Evolutionary conservation across 2,888 invertebrate species (phyloP), one percentile per base, ranked within the genome.

Genomic region (Griposia aprilina): DNA sequence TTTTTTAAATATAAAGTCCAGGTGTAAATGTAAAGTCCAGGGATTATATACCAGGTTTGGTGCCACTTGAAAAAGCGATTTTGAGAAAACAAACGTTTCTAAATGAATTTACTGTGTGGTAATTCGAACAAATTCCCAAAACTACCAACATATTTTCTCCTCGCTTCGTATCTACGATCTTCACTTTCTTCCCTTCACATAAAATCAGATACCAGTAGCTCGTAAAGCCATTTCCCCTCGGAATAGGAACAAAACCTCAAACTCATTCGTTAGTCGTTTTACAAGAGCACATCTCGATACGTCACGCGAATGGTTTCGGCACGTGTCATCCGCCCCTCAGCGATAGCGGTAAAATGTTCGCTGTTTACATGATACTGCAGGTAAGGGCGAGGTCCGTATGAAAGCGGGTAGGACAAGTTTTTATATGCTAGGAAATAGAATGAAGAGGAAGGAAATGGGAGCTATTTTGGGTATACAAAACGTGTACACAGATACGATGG

Each of bases 281-380:
- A 93, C 93, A 92, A 92, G 91, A 91, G 91, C 90, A 91, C 90
- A 93, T 93, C 92, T 91, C 86, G 90, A 90, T 91, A 93, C 91
- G 92, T 94, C 93, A 93, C 92, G 91, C 92, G 91, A 95, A 94
- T 92, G 93, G 93, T 87, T 90, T 87, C 84, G 95, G 92, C 96
- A 95, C 96, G 96, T 96, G 96, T 91, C 94, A 86, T 84, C 86
- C 87, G 86, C 87, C 92, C 90, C 91, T 85, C 74, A 65, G 83
- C 87, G 88, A 88, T 90, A 90, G 90, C 92, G 89, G 93, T 91
- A 91, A 93, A 94, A 92, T 92, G 93, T 94, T 94, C 90, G 93
- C 90, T 92, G 91, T 94, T 94, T 94, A 93, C 94, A 91, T 93
- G 92, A 89, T 90, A 90, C 88, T 88, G 82, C 83, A 83, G 88